Evolutionary conservation across 2,797 vertebrate species (phyloP).

Genomic region (Peromyscus nudipes): DNA sequence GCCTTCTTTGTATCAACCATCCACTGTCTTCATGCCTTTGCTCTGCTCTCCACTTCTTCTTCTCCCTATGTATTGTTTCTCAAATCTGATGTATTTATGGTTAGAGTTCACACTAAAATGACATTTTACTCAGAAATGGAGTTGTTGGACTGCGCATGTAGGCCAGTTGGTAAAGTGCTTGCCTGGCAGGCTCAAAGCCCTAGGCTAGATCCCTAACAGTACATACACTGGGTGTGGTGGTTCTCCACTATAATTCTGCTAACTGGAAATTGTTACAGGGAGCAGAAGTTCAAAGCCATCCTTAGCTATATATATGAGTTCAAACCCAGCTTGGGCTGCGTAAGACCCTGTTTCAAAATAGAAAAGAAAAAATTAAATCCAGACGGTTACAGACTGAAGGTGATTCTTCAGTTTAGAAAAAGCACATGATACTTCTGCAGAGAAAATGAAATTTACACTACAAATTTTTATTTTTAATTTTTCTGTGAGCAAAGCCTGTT

Average conservation of each 20-base stretch:
- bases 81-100: neutral
- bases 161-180: neutral
- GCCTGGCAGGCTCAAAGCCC: neutral
- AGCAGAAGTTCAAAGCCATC: neutral
- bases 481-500: neutral
- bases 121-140: neutral
- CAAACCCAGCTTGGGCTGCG: neutral
- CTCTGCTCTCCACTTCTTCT: neutral
- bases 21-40: neutral
- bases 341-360: neutral
- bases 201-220: neutral
- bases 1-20: neutral
- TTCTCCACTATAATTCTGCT: neutral
- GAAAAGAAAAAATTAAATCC: constrained; percentile 25
- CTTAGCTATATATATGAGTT: neutral
- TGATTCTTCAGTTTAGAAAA: constrained; percentile 35
- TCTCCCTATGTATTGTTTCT: neutral
- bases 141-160: neutral
- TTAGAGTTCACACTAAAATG: neutral
- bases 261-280: too few species aligned
- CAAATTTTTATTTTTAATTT: neutral
- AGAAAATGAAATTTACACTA: constrained; percentile 27
- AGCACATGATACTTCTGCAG: constrained; percentile 11
- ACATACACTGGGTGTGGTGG: neutral
- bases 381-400: neutral